These are phyloP conservation scores for Oryzaephilus surinamensis DNA, from an alignment of 1,140 invertebrate species.

Conservation along the genomic window DNA sequence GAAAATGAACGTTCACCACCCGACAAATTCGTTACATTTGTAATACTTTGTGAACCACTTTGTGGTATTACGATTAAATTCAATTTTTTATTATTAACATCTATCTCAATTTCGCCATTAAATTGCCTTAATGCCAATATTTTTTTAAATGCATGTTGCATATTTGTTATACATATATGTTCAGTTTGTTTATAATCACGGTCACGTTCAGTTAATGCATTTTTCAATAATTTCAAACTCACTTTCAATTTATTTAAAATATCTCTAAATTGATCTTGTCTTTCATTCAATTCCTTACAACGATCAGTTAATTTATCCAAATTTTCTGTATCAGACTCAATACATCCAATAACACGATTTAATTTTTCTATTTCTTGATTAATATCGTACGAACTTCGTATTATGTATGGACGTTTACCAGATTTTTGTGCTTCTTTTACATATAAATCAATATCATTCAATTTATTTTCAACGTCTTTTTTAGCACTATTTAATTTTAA, in stretches of 20 bases:
- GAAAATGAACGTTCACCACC: slow-evolving; percentile 94
- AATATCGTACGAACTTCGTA: slow-evolving; percentile 11
- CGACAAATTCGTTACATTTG: slow-evolving; percentile 59
- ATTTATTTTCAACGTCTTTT: slow-evolving; percentile 24
- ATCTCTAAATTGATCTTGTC: slow-evolving; percentile 11
- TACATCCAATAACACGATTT: slow-evolving; percentile 15
- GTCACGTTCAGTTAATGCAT: slow-evolving; percentile 14
- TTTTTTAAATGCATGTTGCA: slow-evolving; percentile 26
- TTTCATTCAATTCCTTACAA: slow-evolving; percentile 15
- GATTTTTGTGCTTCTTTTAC: slow-evolving; percentile 16
- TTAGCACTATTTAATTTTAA: no score
- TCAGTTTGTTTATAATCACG: slow-evolving; percentile 24
- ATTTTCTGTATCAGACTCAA: slow-evolving; percentile 19
- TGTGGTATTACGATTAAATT: slow-evolving; percentile 48
- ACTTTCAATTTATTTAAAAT: slow-evolving; percentile 14
- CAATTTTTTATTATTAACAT: slow-evolving; percentile 45
- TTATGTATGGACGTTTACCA: slow-evolving; percentile 15
- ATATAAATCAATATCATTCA: slow-evolving; percentile 28
- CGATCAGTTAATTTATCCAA: slow-evolving; percentile 12
- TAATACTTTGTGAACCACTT: slow-evolving; percentile 32
- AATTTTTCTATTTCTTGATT: slow-evolving; percentile 18
- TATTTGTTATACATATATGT: slow-evolving; percentile 25
- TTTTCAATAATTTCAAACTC: slow-evolving; percentile 16
- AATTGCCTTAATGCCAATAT: slow-evolving; percentile 26
- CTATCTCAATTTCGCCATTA: slow-evolving; percentile 48